Conservation (phyloP, 53 echinoderm and acorn worm genomes). For the Glandiceps talaboti region DNA sequence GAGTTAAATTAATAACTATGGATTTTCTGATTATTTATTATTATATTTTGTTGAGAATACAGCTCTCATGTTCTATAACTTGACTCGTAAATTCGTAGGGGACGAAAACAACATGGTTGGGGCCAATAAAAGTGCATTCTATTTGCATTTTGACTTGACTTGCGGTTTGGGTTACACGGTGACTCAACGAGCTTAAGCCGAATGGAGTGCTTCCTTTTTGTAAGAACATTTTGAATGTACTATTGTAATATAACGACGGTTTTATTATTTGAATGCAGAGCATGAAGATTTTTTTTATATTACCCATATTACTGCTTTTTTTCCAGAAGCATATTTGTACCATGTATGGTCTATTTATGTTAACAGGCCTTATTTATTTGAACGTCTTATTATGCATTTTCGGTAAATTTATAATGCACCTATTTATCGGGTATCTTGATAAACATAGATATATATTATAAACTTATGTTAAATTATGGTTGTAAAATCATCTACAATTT, state of each 20-base stretch:
- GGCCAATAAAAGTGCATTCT: not conserved
- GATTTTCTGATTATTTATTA: not conserved
- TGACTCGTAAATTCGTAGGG: not conserved
- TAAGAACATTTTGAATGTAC: not conserved
- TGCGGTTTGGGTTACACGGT: not conserved
- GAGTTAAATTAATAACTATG: not conserved
- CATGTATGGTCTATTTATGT: not conserved
- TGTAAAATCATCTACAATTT: not conserved
- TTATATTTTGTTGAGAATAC: not conserved
- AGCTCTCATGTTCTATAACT: not conserved
- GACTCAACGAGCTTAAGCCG: not conserved
- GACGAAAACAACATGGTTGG: not conserved
- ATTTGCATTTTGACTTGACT: not conserved
- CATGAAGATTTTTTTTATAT: not conserved
- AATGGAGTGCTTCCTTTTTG: not conserved
- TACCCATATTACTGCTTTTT: not conserved
- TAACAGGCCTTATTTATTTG: slow-evolving; percentile 39
- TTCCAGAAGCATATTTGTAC: not conserved
- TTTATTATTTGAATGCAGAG: not conserved
- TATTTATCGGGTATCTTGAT: slow-evolving; percentile 58
- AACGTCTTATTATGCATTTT: slow-evolving; percentile 39
- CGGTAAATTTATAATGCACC: slow-evolving; percentile 49
- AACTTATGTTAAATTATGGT: slow-evolving; percentile 15
- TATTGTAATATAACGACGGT: not conserved
- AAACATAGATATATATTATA: slow-evolving; percentile 39